Evolutionary conservation across 2,113 vertebrate species (phyloP).

Genomic region (Protobothrops mucrosquamatus): DNA sequence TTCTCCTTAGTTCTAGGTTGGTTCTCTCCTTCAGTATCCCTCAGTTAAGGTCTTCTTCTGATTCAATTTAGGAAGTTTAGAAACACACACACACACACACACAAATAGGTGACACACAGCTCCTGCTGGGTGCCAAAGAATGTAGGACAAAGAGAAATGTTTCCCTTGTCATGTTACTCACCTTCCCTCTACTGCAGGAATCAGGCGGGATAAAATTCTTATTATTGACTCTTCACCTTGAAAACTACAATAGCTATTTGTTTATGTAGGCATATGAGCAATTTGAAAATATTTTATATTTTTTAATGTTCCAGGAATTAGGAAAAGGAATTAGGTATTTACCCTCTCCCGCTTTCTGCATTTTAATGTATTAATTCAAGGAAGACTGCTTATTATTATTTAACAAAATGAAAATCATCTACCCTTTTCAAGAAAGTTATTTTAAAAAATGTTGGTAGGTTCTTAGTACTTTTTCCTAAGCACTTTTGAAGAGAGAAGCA

Average conservation of each 20-base stretch:
- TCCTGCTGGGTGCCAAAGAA: neutral
- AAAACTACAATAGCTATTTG: neutral
- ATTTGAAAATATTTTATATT: neutral
- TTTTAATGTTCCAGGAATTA: neutral
- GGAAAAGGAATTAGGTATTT: neutral
- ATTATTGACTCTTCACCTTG: neutral
- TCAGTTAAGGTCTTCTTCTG: neutral
- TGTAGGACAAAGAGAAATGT: neutral
- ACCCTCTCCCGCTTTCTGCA: neutral
- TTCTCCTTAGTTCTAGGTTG: neutral
- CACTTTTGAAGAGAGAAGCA: neutral
- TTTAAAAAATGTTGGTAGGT: neutral
- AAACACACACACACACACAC: neutral
- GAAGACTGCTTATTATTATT: neutral
- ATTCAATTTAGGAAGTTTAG: neutral
- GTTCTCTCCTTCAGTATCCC: neutral
- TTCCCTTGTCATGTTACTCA: neutral
- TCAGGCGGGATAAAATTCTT: too few species aligned
- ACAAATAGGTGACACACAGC: neutral
- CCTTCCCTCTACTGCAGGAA: neutral
- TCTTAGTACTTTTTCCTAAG: neutral
- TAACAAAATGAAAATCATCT: neutral
- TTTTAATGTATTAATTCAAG: neutral
- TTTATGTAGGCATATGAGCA: neutral
- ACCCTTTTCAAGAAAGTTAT: neutral